Evolutionary conservation across 2,113 vertebrate species (phyloP).

Genomic region (Entomyzon cyanotis): DNA sequence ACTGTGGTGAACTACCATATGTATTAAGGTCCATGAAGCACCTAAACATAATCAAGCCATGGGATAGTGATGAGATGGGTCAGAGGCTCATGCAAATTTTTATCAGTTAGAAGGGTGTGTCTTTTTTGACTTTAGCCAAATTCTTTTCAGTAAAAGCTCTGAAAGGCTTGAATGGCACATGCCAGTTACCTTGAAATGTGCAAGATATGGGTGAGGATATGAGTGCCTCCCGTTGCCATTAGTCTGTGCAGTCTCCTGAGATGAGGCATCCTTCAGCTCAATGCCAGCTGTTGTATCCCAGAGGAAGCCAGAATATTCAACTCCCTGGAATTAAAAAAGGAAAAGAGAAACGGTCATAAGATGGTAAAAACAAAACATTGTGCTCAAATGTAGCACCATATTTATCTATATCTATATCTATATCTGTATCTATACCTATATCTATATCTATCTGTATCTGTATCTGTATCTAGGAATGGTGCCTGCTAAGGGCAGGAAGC

Average conservation of each 20-base stretch:
- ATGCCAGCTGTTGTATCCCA: slow-evolving; percentile 87
- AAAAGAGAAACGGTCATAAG: neutral
- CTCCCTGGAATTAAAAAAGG: slow-evolving; percentile 65
- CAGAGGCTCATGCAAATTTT: neutral
- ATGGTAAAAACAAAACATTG: neutral
- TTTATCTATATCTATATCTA: neutral
- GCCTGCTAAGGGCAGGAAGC: neutral
- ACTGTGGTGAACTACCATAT: neutral
- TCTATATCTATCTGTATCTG: neutral
- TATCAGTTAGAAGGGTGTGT: neutral
- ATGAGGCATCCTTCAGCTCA: slow-evolving; percentile 79
- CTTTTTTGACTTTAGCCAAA: neutral
- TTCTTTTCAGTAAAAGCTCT: neutral
- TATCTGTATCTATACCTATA: no score
- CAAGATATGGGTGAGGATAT: slow-evolving; percentile 76
- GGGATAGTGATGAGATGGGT: neutral
- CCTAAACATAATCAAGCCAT: neutral
- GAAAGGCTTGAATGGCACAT: neutral
- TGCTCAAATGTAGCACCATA: neutral
- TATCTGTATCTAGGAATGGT: neutral
- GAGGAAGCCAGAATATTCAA: slow-evolving; percentile 86
- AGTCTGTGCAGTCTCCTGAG: slow-evolving; percentile 71
- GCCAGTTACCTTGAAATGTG: slow-evolving; percentile 83
- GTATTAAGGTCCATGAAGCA: neutral
- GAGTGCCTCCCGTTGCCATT: slow-evolving; percentile 81